Base-by-base conservation (phyloP, 2,113 vertebrate genomes). In the Nerophis ophidion region DNA sequence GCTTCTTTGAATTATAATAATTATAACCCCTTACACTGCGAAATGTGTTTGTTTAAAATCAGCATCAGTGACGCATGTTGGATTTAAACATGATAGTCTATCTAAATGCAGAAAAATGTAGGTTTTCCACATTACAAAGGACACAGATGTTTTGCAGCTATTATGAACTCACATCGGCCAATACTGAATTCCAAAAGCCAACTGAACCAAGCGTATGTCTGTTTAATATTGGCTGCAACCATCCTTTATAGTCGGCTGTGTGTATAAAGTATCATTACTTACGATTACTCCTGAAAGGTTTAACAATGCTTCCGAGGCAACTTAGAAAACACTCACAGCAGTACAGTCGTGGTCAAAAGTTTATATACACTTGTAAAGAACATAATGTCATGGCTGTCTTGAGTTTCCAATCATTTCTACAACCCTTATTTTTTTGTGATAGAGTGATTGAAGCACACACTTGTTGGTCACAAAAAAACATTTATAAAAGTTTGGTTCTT, bases 111-210 rank as follows among this genome's bases (percentile, higher is more conserved):
- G 9, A 51, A 51, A 49, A 26, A 49, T 7, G 12, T 8, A 16
- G 14, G 1, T 8, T 50, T 40, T 40, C 6, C 16, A 48, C n/a
- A 46, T 15, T 1, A 46, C 9, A 7, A 45, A 45, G 13, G 48
- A 75, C 66, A 65, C 36, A 42, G 53, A 52, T 15, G 68, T 14
- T 42, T 65, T 50, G 55, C 59, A 38, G 38, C 49, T 48, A 51
- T 49, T 57, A 49, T 33, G 35, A 17, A 63, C 60, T 72, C 51
- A 38, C 45, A 33, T 54, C 54, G 55, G 40, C 40, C 40, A 44
- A 44, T 14, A 7, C 17, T 49, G 48, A 4, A 49, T 19, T 49
- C n/a, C 16, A 10, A 7, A 8, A 17, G 48, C 48, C 48, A 49
- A 16, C 48, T 17, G 48, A 19, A 49, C 4, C 6, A 7, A 49